Percentiles rank a stretch among this genome's conserved stretches.
Conservation (phyloP, 2,888 invertebrate genomes). For the Plebejus argus region DNA sequence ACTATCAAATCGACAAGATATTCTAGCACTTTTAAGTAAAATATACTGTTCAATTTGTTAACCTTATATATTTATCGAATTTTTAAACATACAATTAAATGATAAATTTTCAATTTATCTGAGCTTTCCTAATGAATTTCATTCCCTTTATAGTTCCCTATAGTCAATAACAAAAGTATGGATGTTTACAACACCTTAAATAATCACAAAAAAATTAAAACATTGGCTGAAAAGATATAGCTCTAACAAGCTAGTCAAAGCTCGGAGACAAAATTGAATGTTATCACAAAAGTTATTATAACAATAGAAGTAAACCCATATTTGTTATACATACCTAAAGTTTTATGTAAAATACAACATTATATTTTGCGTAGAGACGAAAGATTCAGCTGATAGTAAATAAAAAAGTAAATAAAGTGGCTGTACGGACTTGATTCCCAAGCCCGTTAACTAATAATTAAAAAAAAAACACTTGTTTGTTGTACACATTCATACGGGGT, state of each 20-base stretch:
- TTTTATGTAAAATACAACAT: too few relatives aligned
- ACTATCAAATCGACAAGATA: background rate
- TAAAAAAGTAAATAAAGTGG: too few relatives aligned
- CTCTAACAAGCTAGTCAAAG: background rate
- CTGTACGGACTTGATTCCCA: background rate
- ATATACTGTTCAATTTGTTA: background rate
- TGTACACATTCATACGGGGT: slow-evolving; percentile 46
- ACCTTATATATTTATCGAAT: background rate
- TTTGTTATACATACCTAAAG: too few relatives aligned
- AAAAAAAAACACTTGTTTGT: background rate
- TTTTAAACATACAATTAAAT: background rate
- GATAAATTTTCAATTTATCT: background rate
- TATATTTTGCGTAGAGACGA: too few relatives aligned
- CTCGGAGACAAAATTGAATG: too few relatives aligned
- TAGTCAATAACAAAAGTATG: slow-evolving; percentile 8
- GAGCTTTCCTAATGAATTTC: background rate
- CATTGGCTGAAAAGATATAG: too few relatives aligned
- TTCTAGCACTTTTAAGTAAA: background rate
- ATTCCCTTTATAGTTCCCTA: slow-evolving; percentile 9
- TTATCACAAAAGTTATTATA: too few relatives aligned
- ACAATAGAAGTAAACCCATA: too few relatives aligned
- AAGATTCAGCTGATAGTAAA: too few relatives aligned
- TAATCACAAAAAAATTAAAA: background rate
- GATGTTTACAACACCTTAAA: background rate
- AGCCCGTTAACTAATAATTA: background rate